Evolutionary conservation across 1,140 invertebrate species (phyloP).

Genomic region (Hyles euphorbiae): DNA sequence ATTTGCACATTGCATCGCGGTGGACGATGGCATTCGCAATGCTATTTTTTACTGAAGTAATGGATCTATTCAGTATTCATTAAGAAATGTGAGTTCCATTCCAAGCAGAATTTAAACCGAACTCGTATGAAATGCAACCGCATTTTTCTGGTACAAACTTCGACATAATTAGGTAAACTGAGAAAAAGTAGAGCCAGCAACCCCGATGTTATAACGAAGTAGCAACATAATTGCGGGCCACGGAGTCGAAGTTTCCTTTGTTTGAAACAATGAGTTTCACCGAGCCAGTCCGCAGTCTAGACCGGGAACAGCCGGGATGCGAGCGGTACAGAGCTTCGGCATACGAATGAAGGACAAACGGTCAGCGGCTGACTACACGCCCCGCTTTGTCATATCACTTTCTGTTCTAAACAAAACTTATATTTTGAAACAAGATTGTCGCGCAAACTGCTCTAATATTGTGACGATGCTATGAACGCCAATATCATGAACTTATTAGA

Average conservation of each 20-base stretch:
- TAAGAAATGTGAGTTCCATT: background rate
- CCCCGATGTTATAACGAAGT: slow-evolving; percentile 21
- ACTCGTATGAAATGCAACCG: slow-evolving; percentile 1
- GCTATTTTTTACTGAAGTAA: too few relatives aligned
- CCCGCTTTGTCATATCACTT: background rate
- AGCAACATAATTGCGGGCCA: slow-evolving; percentile 22
- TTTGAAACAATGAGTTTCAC: slow-evolving; percentile 32
- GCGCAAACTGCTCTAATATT: too few relatives aligned
- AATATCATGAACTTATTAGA: too few relatives aligned
- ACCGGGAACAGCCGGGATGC: slow-evolving; percentile 18
- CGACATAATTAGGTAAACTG: slow-evolving; percentile 16
- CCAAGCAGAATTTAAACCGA: background rate
- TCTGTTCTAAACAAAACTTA: too few relatives aligned
- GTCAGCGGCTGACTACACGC: slow-evolving; percentile 5
- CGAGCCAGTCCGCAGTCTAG: slow-evolving; percentile 21
- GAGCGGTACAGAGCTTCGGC: slow-evolving; percentile 9
- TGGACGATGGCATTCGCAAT: too few relatives aligned
- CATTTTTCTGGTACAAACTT: slow-evolving; percentile 2
- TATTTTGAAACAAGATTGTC: too few relatives aligned
- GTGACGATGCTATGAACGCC: too few relatives aligned
- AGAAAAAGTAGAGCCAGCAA: slow-evolving; percentile 17
- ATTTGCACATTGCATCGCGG: too few relatives aligned
- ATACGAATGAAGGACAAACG: slow-evolving; percentile 25
- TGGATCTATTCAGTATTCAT: too few relatives aligned
- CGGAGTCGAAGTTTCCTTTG: slow-evolving; percentile 28